Evolutionary conservation across 2,797 vertebrate species (phyloP).

Genomic region (Pagetopsis macropterus): DNA sequence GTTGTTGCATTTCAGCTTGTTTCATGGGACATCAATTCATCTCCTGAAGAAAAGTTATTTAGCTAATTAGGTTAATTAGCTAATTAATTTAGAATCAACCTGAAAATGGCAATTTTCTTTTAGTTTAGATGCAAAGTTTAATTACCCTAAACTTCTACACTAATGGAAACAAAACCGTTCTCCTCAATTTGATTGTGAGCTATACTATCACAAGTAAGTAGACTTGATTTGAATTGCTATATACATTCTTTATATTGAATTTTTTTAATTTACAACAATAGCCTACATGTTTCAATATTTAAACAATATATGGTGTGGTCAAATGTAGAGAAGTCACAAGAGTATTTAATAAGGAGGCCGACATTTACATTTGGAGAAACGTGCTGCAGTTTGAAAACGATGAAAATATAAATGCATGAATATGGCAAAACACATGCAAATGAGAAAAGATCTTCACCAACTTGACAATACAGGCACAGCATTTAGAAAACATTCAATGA

Average conservation of each 20-base stretch:
- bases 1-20: neutral
- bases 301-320: neutral
- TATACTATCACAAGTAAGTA: neutral
- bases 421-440: too few species aligned
- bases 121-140: constrained; percentile 4
- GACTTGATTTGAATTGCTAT: neutral
- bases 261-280: neutral
- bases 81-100: neutral
- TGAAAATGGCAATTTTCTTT: constrained; percentile 10
- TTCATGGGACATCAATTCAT: neutral
- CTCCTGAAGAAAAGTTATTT: neutral
- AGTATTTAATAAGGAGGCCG: too few species aligned
- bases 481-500: too few species aligned
- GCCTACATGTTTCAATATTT: neutral
- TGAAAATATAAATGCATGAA: too few species aligned
- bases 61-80: neutral
- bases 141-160: neutral
- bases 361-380: too few species aligned
- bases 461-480: too few species aligned
- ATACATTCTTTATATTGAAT: neutral
- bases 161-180: neutral
- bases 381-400: too few species aligned
- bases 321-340: neutral
- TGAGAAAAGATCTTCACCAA: too few species aligned
- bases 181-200: neutral